These are phyloP conservation scores for Allygus modestus DNA, from an alignment of 2,888 invertebrate genomes.

Conservation along the genomic window DNA sequence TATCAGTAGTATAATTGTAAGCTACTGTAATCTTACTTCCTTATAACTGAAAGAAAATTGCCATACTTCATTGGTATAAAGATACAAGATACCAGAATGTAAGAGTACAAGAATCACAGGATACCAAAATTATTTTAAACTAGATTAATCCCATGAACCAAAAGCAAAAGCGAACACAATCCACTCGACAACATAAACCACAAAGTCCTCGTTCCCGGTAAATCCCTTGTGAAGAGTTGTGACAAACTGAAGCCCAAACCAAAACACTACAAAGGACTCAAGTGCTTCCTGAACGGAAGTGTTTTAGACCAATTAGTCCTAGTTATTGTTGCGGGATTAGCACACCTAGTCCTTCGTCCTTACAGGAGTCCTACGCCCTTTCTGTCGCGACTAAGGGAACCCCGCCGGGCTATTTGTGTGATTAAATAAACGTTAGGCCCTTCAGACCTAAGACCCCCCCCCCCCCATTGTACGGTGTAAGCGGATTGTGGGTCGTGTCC, in stretches of 20 bases:
- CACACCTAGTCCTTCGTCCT: conserved; percentile 1
- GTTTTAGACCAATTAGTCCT: conserved; percentile 29
- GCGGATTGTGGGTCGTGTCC: conserved; percentile 6
- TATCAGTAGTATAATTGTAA: no score
- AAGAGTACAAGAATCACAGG: no score
- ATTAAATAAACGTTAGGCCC: conserved; percentile 48
- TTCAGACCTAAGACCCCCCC: not conserved
- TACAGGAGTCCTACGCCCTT: not conserved
- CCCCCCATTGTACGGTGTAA: not conserved
- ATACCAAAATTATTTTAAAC: no score
- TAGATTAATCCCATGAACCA: no score
- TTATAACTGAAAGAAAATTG: no score
- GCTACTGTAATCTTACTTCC: no score
- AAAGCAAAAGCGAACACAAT: not conserved
- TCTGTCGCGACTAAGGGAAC: not conserved
- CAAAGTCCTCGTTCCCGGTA: not conserved
- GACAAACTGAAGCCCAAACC: conserved; percentile 3
- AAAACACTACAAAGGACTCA: conserved; percentile 25
- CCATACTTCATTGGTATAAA: no score
- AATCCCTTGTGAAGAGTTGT: not conserved
- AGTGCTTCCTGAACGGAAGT: conserved; percentile 46
- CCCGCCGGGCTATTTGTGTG: conserved; percentile 40
- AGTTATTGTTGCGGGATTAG: conserved; percentile 40
- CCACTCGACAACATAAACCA: not conserved
- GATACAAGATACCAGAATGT: no score